These are phyloP conservation scores for Odontocolon sp. DNA, from an alignment of 2,888 invertebrate species.

Conservation along the genomic window DNA sequence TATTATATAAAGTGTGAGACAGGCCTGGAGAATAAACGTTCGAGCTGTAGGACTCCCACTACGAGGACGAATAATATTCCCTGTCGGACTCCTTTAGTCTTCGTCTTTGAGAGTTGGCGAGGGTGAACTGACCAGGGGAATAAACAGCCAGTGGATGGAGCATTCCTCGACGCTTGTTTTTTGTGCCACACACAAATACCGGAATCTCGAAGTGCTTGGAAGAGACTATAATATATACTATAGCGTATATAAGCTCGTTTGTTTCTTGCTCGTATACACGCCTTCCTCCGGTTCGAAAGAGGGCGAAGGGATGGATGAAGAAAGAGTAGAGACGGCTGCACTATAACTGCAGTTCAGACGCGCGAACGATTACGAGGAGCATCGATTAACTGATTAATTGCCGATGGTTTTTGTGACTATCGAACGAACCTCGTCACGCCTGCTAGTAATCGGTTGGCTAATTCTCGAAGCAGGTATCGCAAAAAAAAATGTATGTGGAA, in stretches of 20 bases:
- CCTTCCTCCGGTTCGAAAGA: not conserved
- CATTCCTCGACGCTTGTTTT: slow-evolving; percentile 37
- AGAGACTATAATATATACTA: not conserved
- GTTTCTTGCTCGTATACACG: slow-evolving; percentile 13
- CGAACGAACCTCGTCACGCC: not conserved
- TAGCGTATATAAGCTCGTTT: slow-evolving; percentile 13
- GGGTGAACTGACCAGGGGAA: too few species aligned
- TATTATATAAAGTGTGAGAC: slow-evolving; percentile 16
- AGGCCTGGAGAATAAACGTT: not conserved
- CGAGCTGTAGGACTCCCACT: slow-evolving; percentile 7
- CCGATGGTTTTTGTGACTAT: not conserved
- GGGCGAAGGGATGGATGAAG: not conserved
- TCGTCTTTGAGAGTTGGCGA: slow-evolving; percentile 19
- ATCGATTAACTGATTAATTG: slow-evolving; percentile 37
- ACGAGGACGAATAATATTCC: slow-evolving; percentile 25
- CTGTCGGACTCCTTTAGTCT: not conserved
- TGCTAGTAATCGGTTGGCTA: too few species aligned
- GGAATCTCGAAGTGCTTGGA: not conserved
- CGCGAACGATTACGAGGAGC: slow-evolving; percentile 16
- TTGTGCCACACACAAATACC: slow-evolving; percentile 18
- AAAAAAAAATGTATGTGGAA: too few species aligned
- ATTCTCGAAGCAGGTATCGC: too few species aligned
- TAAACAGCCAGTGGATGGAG: not conserved
- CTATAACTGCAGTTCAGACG: not conserved
- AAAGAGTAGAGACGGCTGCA: not conserved